phyloP scores from a whole-genome alignment of 1,140 invertebrate species.

The Hylaeus volcanicus region DNA sequence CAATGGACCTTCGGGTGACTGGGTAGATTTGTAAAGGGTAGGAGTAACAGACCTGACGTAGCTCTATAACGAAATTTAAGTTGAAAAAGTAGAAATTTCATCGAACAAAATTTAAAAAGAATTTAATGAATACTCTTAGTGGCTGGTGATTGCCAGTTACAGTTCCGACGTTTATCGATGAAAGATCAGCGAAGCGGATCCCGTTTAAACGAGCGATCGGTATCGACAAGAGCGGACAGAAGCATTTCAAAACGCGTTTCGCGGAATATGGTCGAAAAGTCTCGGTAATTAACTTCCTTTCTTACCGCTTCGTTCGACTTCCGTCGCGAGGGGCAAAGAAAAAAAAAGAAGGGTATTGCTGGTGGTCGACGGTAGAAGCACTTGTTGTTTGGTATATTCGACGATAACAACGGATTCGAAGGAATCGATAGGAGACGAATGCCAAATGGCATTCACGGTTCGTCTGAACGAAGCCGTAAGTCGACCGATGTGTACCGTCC shows the following conservation, averaged over 20 bases:
- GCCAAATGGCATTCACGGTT: slow-evolving; percentile 1
- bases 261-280: not conserved
- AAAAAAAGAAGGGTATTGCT: not conserved
- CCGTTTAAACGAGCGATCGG: slow-evolving; percentile 2
- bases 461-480: not conserved
- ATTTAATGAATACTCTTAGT: too few species aligned
- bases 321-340: too few species aligned
- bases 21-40: too few species aligned
- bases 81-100: too few species aligned
- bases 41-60: too few species aligned
- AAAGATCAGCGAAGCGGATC: not conserved
- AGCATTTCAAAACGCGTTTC: not conserved
- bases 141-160: too few species aligned
- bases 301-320: not conserved
- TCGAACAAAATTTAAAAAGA: too few species aligned
- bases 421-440: slow-evolving; percentile 15
- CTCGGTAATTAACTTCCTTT: slow-evolving; percentile 2
- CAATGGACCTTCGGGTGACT: too few species aligned
- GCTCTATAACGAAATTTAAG: too few species aligned
- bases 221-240: not conserved
- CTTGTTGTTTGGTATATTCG: slow-evolving; percentile 1
- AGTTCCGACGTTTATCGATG: not conserved
- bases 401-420: not conserved
- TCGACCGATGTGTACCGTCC: not conserved
- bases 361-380: not conserved